These are phyloP conservation scores for Panurus biarmicus DNA, from an alignment of 2,113 vertebrate species.

Conservation along the genomic window DNA sequence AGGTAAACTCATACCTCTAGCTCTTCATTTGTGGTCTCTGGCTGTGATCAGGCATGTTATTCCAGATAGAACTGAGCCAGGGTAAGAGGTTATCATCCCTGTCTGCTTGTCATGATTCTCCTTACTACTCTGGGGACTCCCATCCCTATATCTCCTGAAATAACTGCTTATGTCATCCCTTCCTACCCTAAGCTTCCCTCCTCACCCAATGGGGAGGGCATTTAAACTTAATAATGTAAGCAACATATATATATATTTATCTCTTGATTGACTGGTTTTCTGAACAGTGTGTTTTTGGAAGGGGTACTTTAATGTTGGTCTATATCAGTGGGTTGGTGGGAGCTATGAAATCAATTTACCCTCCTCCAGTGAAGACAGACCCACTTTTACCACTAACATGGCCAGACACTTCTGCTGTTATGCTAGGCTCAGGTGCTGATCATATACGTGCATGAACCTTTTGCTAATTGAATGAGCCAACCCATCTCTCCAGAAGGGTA, in stretches of 20 bases:
- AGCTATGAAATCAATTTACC: neutral
- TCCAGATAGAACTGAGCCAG: neutral
- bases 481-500: neutral
- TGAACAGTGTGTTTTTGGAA: neutral
- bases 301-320: neutral
- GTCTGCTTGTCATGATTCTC: neutral
- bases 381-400: neutral
- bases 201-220: rapidly evolving
- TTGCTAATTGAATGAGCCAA: neutral
- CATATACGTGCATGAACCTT: neutral
- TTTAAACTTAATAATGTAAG: neutral
- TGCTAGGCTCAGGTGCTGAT: neutral
- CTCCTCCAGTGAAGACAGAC: neutral
- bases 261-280: neutral
- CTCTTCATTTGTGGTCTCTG: neutral
- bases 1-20: neutral
- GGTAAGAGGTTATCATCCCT: neutral
- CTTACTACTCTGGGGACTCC: neutral
- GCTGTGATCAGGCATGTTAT: neutral
- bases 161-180: neutral
- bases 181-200: neutral
- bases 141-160: neutral
- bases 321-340: neutral
- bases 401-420: neutral
- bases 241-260: neutral